Conservation (phyloP, 2,888 invertebrate genomes). For the Drosophila suboccidentalis region DNA sequence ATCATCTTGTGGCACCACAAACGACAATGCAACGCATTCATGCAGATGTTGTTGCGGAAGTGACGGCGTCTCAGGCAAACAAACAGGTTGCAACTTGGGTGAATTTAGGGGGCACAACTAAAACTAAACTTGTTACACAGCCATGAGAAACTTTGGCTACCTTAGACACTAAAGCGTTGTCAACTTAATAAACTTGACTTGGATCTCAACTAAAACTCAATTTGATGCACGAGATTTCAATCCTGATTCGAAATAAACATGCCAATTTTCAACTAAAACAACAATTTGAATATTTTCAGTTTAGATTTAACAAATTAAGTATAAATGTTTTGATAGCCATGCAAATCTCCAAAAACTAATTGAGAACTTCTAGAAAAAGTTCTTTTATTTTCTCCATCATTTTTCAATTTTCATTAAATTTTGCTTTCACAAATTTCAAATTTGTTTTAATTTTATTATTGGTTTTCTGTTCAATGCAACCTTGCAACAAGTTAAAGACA, state of each 20-base stretch:
- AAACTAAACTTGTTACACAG: conserved; percentile 39
- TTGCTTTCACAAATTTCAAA: too few relatives aligned
- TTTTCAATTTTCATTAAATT: too few relatives aligned
- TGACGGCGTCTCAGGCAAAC: conserved; percentile 47
- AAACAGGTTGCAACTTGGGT: conserved; percentile 54
- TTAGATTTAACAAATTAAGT: neutral
- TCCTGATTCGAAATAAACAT: conserved; percentile 2
- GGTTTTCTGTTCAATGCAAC: too few relatives aligned
- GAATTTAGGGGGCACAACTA: conserved; percentile 25
- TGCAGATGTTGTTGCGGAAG: conserved; percentile 53
- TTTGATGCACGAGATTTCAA: conserved; percentile 16
- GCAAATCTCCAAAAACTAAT: neutral
- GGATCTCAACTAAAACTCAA: conserved; percentile 24
- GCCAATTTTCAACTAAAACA: neutral
- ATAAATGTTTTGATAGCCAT: neutral
- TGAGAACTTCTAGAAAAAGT: too few relatives aligned
- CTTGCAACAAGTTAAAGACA: too few relatives aligned
- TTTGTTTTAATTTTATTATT: too few relatives aligned
- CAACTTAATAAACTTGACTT: conserved; percentile 48
- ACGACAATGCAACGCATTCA: conserved; percentile 55
- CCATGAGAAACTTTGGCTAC: conserved; percentile 54
- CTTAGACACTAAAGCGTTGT: conserved; percentile 33
- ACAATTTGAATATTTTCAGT: conserved; percentile 1
- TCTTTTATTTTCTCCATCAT: too few relatives aligned
- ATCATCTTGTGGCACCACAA: conserved; percentile 33